A percentile compares a stretch with the other conserved stretches of the same genome.
phyloP scores from a whole-genome alignment of 1,140 invertebrate genomes.

The Asobara japonica region DNA sequence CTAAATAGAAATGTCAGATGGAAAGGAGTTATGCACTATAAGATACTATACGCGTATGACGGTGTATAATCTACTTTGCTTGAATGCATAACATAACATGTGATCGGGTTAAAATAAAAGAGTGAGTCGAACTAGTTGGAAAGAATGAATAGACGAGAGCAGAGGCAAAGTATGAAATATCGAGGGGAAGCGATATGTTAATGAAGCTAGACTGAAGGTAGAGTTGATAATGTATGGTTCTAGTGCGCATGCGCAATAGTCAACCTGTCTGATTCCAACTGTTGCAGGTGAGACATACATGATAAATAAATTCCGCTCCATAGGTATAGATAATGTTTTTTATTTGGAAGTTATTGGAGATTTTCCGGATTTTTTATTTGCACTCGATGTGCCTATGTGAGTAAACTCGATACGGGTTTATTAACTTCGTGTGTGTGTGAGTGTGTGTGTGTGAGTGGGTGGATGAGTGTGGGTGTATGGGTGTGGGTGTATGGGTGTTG shows the following conservation, averaged over 20 bases:
- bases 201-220: conserved; percentile 28
- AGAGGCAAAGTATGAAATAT: conserved; percentile 26
- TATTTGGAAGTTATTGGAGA: no score
- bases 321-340: no score
- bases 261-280: not conserved
- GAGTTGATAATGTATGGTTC: not conserved
- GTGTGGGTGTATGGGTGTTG: no score
- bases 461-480: no score
- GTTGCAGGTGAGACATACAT: no score
- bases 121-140: not conserved
- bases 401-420: no score
- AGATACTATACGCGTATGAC: not conserved
- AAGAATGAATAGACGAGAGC: not conserved
- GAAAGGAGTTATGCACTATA: not conserved
- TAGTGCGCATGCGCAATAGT: conserved; percentile 4
- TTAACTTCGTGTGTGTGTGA: no score
- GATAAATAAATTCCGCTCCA: no score
- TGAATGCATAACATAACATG: not conserved
- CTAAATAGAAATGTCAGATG: not conserved
- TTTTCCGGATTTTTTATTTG: no score
- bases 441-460: no score
- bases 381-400: no score
- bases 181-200: conserved; percentile 45
- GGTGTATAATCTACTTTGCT: conserved; percentile 1
- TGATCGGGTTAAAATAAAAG: conserved; percentile 4